Evolutionary conservation across 2,113 vertebrate genomes (phyloP).

Genomic region (Rousettus leschenaultii): DNA sequence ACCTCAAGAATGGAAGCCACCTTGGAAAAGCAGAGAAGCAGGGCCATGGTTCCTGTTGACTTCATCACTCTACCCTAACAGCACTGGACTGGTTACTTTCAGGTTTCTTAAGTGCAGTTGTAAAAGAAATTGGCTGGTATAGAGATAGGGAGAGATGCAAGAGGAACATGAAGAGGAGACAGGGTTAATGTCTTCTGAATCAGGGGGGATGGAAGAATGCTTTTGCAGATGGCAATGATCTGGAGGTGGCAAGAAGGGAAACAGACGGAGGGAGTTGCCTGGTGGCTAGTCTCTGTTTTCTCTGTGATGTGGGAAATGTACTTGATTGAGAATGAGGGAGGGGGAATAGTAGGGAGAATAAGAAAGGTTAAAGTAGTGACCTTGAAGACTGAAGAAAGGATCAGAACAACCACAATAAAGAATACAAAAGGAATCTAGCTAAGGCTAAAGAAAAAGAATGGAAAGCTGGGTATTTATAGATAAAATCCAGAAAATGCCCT

Average conservation of each 20-base stretch:
- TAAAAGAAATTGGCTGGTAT: background rate
- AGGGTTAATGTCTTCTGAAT: background rate
- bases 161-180: background rate
- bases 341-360: background rate
- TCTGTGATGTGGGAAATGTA: background rate
- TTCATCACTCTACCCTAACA: background rate
- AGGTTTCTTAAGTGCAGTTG: background rate
- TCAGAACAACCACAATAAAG: background rate
- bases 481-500: background rate
- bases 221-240: background rate
- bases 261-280: too few relatives aligned
- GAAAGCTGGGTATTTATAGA: background rate
- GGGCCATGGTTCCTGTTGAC: background rate
- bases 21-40: background rate
- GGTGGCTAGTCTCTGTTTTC: background rate
- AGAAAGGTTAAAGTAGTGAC: background rate
- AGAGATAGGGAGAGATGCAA: background rate
- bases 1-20: background rate
- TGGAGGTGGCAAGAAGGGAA: background rate
- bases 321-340: background rate
- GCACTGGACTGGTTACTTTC: background rate
- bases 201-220: background rate
- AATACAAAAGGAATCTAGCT: background rate
- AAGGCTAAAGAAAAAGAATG: background rate
- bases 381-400: background rate